Percentiles rank a stretch among this genome's conserved stretches.
Evolutionary conservation across 2,797 vertebrate species (phyloP).

Genomic region (Lateolabrax maculatus): DNA sequence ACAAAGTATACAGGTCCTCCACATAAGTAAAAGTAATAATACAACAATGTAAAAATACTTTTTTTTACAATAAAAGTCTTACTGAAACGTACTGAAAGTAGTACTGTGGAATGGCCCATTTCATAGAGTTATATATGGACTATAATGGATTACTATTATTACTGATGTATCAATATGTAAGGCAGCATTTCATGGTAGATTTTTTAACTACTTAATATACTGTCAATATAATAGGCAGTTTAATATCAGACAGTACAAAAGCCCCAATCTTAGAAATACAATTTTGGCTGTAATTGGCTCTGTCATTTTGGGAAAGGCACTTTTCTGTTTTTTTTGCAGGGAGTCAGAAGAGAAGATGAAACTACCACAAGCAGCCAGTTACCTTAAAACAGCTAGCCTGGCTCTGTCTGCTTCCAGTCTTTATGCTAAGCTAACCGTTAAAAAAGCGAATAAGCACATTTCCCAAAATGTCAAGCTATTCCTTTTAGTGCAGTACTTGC

Average conservation of each 20-base stretch:
- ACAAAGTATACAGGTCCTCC: not conserved
- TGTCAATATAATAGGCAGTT: not conserved
- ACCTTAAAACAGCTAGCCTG: conserved; percentile 7
- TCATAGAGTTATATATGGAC: not conserved
- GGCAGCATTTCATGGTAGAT: no score
- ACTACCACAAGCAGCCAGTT: not conserved
- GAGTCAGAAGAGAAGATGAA: not conserved
- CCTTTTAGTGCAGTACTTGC: not conserved
- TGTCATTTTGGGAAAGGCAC: no score
- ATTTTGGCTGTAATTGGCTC: not conserved
- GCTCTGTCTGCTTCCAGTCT: not conserved
- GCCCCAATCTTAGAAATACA: not conserved
- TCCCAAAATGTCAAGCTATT: not conserved
- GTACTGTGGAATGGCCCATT: not conserved
- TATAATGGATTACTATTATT: not conserved
- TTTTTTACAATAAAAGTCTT: not conserved
- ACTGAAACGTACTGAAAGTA: not conserved
- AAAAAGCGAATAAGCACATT: not conserved
- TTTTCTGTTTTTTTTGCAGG: no score
- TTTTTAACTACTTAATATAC: no score
- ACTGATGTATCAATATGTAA: not conserved
- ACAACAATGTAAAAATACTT: not conserved
- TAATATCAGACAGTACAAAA: not conserved
- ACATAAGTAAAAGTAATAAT: not conserved
- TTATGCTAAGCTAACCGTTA: not conserved